Evolutionary conservation across 2,113 vertebrate species (phyloP).

Genomic region (Chloropsis cyanopogon): DNA sequence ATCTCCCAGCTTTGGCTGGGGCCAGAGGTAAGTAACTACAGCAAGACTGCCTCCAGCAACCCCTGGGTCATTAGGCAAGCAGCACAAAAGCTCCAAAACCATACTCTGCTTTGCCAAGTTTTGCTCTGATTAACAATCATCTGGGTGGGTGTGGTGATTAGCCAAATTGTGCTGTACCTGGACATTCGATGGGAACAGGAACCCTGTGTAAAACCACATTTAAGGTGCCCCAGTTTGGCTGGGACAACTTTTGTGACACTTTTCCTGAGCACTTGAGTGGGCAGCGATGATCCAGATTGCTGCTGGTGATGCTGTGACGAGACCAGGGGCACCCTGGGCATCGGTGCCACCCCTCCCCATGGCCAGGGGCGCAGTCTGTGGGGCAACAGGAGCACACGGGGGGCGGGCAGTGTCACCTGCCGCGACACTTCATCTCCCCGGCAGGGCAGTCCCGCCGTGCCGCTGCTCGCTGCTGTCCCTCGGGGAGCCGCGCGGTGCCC

Average conservation of each 20-base stretch:
- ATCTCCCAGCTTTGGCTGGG: background rate
- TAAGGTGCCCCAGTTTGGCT: background rate
- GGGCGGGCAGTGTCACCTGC: background rate
- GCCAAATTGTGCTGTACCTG: background rate
- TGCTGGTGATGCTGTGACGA: background rate
- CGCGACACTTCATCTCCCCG: accelerated
- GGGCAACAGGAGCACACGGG: accelerated
- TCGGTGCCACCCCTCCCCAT: accelerated
- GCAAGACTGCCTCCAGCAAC: background rate
- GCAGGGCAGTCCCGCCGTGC: background rate
- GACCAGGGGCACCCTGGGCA: background rate
- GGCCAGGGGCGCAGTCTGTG: accelerated
- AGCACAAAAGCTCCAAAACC: background rate
- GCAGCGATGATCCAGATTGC: accelerated
- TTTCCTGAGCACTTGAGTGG: background rate
- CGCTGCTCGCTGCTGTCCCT: background rate
- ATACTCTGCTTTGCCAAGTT: background rate
- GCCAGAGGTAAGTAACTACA: background rate
- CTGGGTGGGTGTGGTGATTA: background rate
- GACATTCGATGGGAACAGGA: background rate
- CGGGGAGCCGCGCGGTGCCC: accelerated
- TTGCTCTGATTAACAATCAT: background rate
- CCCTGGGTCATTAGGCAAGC: background rate
- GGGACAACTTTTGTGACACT: background rate
- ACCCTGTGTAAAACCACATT: background rate